Base-by-base conservation (phyloP, 2,888 invertebrate genomes). In the Hirtodrosophila confusa region DNA sequence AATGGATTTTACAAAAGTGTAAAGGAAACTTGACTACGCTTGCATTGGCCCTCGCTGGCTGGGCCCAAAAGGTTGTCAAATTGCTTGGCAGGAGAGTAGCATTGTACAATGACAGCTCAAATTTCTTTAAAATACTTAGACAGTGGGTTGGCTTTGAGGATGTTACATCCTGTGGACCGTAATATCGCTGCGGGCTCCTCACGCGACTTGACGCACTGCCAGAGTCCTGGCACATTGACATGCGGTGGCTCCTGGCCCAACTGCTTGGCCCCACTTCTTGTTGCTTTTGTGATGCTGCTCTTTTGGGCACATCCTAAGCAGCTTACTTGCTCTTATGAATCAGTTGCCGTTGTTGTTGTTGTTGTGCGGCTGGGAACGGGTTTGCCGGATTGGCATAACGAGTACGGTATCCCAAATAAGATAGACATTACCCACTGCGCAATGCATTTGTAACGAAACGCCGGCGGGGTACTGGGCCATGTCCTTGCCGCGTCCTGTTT, bases 81-180 rank as follows among this genome's bases (percentile, higher is more conserved):
- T 27, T 50, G n/a, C 24, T 33, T 60, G 54, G 39, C 57, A 40
- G 49, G 44, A 33, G 11, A 27, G 17, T 1, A 17, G 49, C 54
- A 62, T 62, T 37, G 53, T 50, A 53, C 31, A 35, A 57, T 61
- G 60, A 33, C 66, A 63, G 64, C 64, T 75, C 48, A 63, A 83
- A 61, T 72, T 64, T 67, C 60, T 55, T 58, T 70, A 56, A 75
- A 82, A 82, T 70, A 65, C 75, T 65, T 75, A 69, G 70, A 75
- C 61, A 79, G 36, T 62, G 17, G 17, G 17, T 17, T 50, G 43
- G n/a, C 35, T 23, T 35, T 12, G 44, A 9, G 8, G 4, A 12
- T 6, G 31, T 10, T 4, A 29, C 12, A 35, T 5, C 17, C 47
- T 9, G 23, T n/a, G 11, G 24, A 51, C 23, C 75, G 50, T 45